A percentile compares a stretch with the other conserved stretches of the same genome.
These are phyloP conservation scores for Lasioglossum villosulum DNA, from an alignment of 2,888 invertebrate species.

Conservation along the genomic window DNA sequence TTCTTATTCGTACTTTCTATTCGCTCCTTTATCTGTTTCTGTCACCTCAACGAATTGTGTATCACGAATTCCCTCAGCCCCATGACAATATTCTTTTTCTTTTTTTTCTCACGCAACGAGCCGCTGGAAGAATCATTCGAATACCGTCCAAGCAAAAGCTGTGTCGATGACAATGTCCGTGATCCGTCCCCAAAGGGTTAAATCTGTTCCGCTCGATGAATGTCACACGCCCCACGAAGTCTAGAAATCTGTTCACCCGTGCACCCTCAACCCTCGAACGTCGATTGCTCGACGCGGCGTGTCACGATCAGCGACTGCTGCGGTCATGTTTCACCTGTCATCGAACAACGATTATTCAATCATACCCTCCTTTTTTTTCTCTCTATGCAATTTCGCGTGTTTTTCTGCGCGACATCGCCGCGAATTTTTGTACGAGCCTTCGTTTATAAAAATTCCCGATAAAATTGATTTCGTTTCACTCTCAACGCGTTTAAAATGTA, in stretches of 20 bases:
- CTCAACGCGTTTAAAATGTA: background rate
- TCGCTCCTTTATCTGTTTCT: background rate
- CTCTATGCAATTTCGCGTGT: background rate
- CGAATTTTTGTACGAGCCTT: background rate
- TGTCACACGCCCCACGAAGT: constrained; percentile 24
- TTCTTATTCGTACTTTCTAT: background rate
- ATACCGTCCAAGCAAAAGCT: constrained; percentile 19
- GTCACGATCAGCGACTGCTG: constrained; percentile 10
- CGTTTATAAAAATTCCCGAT: background rate
- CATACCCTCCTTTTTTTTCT: too few species aligned
- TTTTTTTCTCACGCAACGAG: constrained; percentile 4
- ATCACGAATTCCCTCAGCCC: background rate
- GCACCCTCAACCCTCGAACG: constrained; percentile 18
- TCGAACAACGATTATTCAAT: background rate
- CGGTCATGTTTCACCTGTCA: background rate
- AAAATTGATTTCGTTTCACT: background rate
- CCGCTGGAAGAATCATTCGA: constrained; percentile 18
- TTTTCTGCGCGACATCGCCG: background rate
- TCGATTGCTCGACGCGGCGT: constrained; percentile 1
- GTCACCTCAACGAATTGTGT: background rate
- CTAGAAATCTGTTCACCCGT: constrained; percentile 25
- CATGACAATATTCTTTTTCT: background rate
- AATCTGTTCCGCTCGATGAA: constrained; percentile 28
- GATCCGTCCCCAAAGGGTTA: constrained; percentile 35
- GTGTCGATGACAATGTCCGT: constrained; percentile 4